Evolutionary conservation across 2,888 invertebrate genomes (phyloP), one percentile per base, ranked within the genome.

Genomic region (Xanthorhoe designata): DNA sequence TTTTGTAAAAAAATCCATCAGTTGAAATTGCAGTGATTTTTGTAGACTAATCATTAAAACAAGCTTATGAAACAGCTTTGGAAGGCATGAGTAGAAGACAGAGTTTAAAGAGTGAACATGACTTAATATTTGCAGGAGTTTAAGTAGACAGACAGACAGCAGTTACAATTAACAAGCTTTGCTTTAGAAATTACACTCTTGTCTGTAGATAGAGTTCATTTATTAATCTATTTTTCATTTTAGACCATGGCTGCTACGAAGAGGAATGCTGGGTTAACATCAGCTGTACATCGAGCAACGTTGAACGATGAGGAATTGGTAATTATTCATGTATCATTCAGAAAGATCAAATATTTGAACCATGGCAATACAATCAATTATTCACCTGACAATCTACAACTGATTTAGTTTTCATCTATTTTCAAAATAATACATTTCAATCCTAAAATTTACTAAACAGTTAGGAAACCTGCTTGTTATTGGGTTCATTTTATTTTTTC

Each of bases 241-340:
- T 87, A 99, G 99, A 99, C 99, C 70, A 99, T 99, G 99, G 99
- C 99, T 74, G 99, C 98, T 45, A 98, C 99, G 70, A 99, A 99
- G 90, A 95, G 99, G 83, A 99, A 99, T 90, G 98, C 99, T 69
- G 99, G 99, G 73, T 95, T 99, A 80, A 98, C 99, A 64, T 99
- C 99, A 56, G 99, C 99, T 38, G 98, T 99, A 29, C 99, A 99
- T 60, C 95, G 99, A 77, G 98, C 99, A 52, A 99, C 99, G 0
- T 95, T 99, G 62, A 99, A 99, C 85, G 99, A 99, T 91, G 99
- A 99, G 92, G 99, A 99, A 94, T 91, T 99, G 97, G 99, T 99
- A 95, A 96, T 97, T 94, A 45, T 42, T 2, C 9, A 35, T 59
- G 50, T 19, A 15, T 47, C 13, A 42, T 42, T 24, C 4, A 10